Evolutionary conservation across 2,113 vertebrate genomes (phyloP).

Genomic region (Gallinago jamesoni): DNA sequence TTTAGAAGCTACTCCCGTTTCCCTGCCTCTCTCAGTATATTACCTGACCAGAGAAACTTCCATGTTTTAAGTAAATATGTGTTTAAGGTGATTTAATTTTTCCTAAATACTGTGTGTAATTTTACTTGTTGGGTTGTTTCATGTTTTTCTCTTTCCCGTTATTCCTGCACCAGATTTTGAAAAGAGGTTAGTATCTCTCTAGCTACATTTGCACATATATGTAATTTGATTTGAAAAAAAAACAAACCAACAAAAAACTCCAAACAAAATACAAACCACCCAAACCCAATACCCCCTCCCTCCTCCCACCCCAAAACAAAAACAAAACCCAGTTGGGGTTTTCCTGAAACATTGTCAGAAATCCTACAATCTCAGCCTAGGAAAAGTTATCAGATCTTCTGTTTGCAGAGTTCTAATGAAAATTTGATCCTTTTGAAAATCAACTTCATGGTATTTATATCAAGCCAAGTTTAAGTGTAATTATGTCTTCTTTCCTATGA

Average conservation of each 20-base stretch:
- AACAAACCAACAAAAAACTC: neutral
- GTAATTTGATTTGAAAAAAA: neutral
- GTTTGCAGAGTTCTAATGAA: neutral
- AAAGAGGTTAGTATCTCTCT: neutral
- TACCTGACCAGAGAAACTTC: neutral
- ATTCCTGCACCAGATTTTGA: neutral
- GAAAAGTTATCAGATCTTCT: neutral
- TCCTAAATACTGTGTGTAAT: neutral
- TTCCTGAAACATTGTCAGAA: neutral
- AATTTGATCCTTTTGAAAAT: constrained; percentile 7
- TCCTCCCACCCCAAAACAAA: neutral
- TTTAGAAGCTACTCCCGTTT: neutral
- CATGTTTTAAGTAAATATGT: neutral
- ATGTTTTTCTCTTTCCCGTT: neutral
- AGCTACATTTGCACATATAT: neutral
- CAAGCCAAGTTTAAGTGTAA: neutral
- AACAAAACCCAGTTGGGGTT: neutral
- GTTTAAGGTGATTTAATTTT: neutral
- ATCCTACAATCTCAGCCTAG: neutral
- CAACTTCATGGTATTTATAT: neutral
- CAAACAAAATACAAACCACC: neutral
- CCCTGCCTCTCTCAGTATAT: neutral
- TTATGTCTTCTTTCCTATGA: neutral
- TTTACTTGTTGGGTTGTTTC: neutral
- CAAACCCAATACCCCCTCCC: no score